Conservation (phyloP, 2,113 vertebrate genomes). For the Nycticorax nycticorax region DNA sequence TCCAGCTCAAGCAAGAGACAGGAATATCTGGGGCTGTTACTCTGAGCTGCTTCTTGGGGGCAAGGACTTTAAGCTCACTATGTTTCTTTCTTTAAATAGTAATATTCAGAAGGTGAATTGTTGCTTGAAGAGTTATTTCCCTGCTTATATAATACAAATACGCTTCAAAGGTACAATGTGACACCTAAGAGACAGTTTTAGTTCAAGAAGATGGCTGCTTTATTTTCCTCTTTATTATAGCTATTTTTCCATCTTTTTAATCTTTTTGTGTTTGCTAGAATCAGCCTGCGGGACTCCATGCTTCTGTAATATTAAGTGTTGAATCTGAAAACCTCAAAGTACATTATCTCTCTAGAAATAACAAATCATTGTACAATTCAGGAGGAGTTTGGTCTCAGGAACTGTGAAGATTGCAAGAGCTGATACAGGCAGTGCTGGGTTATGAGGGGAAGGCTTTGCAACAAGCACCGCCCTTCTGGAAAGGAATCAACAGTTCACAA, state of each 20-base stretch:
- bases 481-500: neutral
- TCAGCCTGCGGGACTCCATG: neutral
- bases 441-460: neutral
- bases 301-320: neutral
- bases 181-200: neutral
- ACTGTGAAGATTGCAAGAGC: neutral
- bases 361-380: neutral
- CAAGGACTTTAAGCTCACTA: neutral
- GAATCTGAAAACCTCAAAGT: neutral
- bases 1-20: neutral
- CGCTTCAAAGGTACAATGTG: rapidly evolving
- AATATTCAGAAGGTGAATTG: neutral
- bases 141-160: neutral
- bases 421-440: neutral
- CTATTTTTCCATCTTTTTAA: neutral
- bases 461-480: neutral
- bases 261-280: neutral
- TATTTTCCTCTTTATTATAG: neutral
- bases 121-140: neutral
- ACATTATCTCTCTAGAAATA: neutral
- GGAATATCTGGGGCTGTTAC: neutral
- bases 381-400: neutral
- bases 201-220: neutral
- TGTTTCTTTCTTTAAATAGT: neutral
- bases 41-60: neutral